A percentile compares a stretch with the other conserved stretches of the same genome.
Conservation (phyloP, 2,888 invertebrate species). For the Myathropa florea region DNA sequence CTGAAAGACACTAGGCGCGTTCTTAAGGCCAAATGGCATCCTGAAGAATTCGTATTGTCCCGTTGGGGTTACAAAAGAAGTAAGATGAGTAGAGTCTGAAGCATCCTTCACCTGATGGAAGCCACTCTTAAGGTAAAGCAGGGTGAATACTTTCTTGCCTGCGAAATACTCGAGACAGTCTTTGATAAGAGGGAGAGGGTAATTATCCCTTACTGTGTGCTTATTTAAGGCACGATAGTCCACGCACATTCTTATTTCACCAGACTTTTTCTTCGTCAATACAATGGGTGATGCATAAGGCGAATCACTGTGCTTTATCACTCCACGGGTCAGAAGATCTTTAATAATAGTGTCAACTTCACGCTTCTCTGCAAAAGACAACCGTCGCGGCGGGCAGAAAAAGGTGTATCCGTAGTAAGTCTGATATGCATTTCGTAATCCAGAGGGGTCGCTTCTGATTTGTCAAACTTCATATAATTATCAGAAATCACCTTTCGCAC, state of each 20-base stretch:
- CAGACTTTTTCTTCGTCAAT: no score
- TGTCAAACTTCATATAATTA: neutral
- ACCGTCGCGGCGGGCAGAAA: conserved; percentile 7
- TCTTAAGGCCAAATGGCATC: neutral
- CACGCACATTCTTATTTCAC: conserved; percentile 1
- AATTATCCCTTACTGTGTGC: neutral
- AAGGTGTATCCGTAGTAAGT: no score
- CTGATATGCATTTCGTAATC: conserved; percentile 31
- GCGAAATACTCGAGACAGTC: no score
- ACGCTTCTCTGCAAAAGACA: conserved; percentile 42
- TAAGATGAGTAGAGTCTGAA: no score
- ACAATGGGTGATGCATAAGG: no score
- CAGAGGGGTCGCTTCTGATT: no score
- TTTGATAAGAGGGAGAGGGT: neutral
- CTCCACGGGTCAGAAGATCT: no score
- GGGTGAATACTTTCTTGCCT: no score
- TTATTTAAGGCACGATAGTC: neutral
- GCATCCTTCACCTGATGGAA: no score
- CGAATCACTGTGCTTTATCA: neutral
- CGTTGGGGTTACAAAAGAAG: neutral
- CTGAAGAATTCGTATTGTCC: neutral
- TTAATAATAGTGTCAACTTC: neutral
- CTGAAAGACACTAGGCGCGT: neutral
- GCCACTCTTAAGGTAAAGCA: no score
- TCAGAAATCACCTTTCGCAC: neutral